Evolutionary conservation across 2,888 invertebrate species (phyloP), one percentile per base, ranked within the genome.

Genomic region (Dasypolia templi): DNA sequence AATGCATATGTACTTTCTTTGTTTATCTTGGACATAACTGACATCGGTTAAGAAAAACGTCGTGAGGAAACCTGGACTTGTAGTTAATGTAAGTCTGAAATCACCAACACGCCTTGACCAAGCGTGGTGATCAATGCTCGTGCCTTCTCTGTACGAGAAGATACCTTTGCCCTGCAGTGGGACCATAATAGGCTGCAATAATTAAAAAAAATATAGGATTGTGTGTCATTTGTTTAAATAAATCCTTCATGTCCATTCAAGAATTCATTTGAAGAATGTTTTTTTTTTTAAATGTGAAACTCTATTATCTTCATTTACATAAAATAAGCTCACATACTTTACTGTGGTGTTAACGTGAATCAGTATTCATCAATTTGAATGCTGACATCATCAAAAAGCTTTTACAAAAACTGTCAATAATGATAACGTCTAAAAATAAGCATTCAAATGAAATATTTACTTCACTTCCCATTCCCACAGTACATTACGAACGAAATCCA

Each of bases 401-500:
- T 29, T 19, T 7, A 66, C 17, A 14, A 44, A 55, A 63, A 46
- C 68, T 14, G 26, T 53, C 35, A 42, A 26, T 49, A 35, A 51
- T 12, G 11, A 56, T 51, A n/a, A 35, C 17, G 19, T 51, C 5
- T 9, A 53, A 62, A 73, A 55, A 58, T 53, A 61, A 46, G 29
- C 22, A 53, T 51, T 42, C 7, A 39, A 68, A 69, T 46, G n/a
- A 46, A 53, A 58, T 66, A 70, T 71, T 58, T 59, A 71, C 58
- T 67, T 51, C 32, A 17, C 42, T 68, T 49, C 49, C 35, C 42
- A 56, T 59, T 55, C 22, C 55, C 11, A 39, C 29, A 22, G 65
- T 46, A 73, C 12, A 63, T 69, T 51, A 66, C 55, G 70, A 75
- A 79, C 17, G 72, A 64, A 79, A 70, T 53, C 78, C 66, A 46